A percentile compares a stretch with the other conserved stretches of the same genome.
These are phyloP conservation scores for Ptychobarbus kaznakovi DNA, from an alignment of 2,797 vertebrate genomes.

Conservation along the genomic window DNA sequence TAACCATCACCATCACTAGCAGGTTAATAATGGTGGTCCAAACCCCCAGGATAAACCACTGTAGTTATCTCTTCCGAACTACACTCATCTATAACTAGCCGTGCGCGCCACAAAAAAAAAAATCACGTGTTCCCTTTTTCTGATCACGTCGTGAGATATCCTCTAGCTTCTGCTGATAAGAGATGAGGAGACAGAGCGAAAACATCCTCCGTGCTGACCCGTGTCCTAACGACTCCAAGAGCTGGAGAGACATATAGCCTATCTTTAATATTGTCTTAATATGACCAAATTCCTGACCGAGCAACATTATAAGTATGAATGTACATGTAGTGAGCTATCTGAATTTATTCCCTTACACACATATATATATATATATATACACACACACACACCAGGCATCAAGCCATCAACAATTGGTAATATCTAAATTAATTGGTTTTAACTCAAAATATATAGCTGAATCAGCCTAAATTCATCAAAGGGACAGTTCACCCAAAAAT, in stretches of 20 bases:
- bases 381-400: too few species aligned
- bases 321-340: too few species aligned
- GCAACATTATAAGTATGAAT: too few species aligned
- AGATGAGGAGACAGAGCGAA: constrained; percentile 7
- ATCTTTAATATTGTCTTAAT: too few species aligned
- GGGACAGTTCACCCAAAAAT: neutral
- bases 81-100: neutral
- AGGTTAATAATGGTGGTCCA: neutral
- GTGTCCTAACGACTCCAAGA: too few species aligned
- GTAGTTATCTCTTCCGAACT: neutral
- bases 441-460: neutral
- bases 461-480: too few species aligned
- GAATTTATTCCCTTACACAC: too few species aligned
- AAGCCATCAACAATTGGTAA: neutral
- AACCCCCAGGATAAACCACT: neutral
- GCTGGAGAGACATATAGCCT: too few species aligned
- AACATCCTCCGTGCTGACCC: neutral
- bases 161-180: constrained; percentile 38
- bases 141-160: constrained; percentile 40
- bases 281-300: too few species aligned
- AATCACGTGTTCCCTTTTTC: constrained; percentile 36
- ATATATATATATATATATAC: too few species aligned
- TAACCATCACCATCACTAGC: neutral
- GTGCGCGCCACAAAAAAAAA: neutral
- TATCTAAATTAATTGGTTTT: neutral